Conservation (phyloP, 2,113 vertebrate species). For the Psittacus erithacus region DNA sequence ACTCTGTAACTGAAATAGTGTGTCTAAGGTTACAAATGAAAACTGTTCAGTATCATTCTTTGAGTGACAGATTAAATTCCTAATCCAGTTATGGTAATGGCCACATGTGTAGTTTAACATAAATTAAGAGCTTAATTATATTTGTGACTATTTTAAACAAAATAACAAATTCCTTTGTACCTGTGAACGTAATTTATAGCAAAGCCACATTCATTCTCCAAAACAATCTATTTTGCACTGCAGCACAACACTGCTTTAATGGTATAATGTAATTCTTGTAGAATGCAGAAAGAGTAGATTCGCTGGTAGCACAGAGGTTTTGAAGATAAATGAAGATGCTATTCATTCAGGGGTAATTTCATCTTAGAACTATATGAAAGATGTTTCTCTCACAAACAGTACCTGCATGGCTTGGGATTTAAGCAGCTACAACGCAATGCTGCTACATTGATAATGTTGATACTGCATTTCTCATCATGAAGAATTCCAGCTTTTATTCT, state of each 20-base stretch:
- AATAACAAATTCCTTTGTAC: constrained; percentile 96
- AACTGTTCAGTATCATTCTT: constrained; percentile 93
- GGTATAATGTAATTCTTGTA: constrained; percentile 88
- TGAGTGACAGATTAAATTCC: constrained; percentile 93
- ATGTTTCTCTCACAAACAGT: constrained; percentile 81
- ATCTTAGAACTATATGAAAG: constrained; percentile 91
- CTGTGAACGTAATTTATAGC: constrained; percentile 98
- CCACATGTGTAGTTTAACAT: constrained; percentile 97
- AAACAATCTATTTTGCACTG: constrained; percentile 94
- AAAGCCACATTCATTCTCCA: constrained; percentile 96
- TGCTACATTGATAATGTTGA: constrained; percentile 78
- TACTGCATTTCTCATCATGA: constrained; percentile 76
- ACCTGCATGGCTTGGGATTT: constrained; percentile 73
- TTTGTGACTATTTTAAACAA: constrained; percentile 98
- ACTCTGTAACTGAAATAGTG: constrained; percentile 91
- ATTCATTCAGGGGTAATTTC: constrained; percentile 99
- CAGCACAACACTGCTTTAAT: constrained; percentile 91
- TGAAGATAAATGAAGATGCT: constrained; percentile 99
- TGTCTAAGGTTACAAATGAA: constrained; percentile 97
- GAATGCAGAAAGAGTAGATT: constrained; percentile 88
- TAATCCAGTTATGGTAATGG: constrained; percentile 97
- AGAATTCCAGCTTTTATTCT: constrained; percentile 72
- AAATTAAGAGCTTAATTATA: constrained; percentile 99
- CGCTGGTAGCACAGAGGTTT: constrained; percentile 88
- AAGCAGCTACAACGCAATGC: constrained; percentile 69